phyloP scores from a whole-genome alignment of 2,113 vertebrate species.

The Mobula birostris region DNA sequence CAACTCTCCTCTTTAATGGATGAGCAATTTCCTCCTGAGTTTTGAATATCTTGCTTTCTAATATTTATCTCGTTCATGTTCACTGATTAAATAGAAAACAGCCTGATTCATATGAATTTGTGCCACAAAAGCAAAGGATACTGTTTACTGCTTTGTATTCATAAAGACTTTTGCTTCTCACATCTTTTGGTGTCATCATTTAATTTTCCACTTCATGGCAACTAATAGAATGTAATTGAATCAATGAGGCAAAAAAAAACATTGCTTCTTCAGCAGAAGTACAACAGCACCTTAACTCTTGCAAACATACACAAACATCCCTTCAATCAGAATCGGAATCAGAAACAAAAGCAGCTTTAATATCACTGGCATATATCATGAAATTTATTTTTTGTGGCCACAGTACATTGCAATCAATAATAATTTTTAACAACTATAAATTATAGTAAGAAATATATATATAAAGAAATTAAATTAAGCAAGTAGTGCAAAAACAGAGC shows the following conservation, averaged over 20 bases:
- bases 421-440: too few species aligned
- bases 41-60: not conserved
- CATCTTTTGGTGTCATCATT: constrained; percentile 30
- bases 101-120: constrained; percentile 1
- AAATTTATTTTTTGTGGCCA: too few species aligned
- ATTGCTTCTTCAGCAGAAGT: not conserved
- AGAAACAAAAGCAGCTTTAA: too few species aligned
- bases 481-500: too few species aligned
- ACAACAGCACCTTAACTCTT: not conserved
- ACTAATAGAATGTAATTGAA: constrained; percentile 41
- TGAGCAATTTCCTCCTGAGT: not conserved
- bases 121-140: constrained; percentile 9
- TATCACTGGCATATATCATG: too few species aligned
- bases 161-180: constrained; percentile 17
- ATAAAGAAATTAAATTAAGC: too few species aligned
- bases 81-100: not conserved
- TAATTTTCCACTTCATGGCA: constrained; percentile 43
- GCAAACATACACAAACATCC: not conserved
- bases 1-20: not conserved
- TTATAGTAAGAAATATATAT: too few species aligned
- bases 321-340: too few species aligned
- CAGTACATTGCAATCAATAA: too few species aligned
- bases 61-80: not conserved
- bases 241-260: not conserved
- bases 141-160: not conserved